These are phyloP conservation scores for Crossaster papposus DNA, from an alignment of 53 echinoderm and acorn worm species.

Conservation along the genomic window DNA sequence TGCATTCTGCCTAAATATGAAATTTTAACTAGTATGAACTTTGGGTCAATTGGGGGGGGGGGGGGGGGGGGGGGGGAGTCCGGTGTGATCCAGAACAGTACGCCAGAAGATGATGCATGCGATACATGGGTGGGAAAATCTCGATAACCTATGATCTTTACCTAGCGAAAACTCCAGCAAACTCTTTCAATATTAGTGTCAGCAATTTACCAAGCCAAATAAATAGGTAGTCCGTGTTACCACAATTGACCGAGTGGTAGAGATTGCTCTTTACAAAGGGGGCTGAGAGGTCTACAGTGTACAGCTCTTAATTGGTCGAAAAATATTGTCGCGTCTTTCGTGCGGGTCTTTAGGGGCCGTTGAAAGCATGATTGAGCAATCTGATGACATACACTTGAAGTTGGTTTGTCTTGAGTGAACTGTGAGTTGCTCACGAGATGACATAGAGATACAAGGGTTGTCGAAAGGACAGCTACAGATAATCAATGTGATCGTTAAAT, in stretches of 20 bases:
- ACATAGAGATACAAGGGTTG: no score
- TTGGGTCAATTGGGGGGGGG: background rate
- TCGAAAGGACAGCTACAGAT: constrained; percentile 2
- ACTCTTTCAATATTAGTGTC: constrained; percentile 11
- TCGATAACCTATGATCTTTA: constrained; percentile 21
- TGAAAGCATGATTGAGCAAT: constrained; percentile 37
- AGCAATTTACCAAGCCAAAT: constrained; percentile 19
- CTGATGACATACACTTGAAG: constrained; percentile 5
- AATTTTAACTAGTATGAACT: background rate
- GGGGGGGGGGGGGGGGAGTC: background rate
- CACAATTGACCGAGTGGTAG: constrained; percentile 1
- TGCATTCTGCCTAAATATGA: background rate
- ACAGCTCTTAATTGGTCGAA: constrained; percentile 12
- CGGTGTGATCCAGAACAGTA: background rate
- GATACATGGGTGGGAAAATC: background rate
- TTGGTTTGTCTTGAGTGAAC: constrained; percentile 14
- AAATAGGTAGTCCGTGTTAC: background rate
- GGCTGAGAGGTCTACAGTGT: background rate
- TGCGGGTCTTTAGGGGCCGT: constrained; percentile 1
- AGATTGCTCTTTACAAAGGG: no score
- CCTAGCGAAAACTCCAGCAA: background rate
- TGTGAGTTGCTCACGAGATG: no score
- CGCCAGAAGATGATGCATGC: constrained; percentile 1
- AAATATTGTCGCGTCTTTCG: background rate
- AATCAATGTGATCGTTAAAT: background rate